A percentile compares a stretch with the other conserved stretches of the same genome.
Conservation (phyloP, 2,113 vertebrate genomes). For the Menura novaehollandiae region DNA sequence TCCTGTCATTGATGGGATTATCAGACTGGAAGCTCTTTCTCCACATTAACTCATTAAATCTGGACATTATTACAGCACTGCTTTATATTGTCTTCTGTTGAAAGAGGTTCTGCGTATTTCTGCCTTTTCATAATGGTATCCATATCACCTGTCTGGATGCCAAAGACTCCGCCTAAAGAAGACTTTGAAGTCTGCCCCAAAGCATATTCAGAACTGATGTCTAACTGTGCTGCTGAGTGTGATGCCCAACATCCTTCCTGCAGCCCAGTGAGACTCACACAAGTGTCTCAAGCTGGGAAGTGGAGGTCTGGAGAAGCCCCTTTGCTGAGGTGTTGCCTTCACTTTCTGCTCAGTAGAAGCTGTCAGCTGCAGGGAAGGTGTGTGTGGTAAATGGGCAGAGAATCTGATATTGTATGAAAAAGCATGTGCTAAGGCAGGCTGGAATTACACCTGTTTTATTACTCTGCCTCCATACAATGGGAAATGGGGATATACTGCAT, state of each 20-base stretch:
- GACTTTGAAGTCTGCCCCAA: background rate
- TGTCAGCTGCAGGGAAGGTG: background rate
- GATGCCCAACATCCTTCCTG: background rate
- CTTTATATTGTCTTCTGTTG: background rate
- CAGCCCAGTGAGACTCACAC: background rate
- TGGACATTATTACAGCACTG: background rate
- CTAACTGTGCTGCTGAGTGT: background rate
- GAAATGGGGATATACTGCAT: background rate
- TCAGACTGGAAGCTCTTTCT: background rate
- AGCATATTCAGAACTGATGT: background rate
- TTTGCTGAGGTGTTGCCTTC: background rate
- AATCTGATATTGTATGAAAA: background rate
- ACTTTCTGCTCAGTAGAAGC: background rate
- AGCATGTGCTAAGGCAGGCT: background rate
- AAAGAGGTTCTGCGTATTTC: background rate
- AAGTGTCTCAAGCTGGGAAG: background rate
- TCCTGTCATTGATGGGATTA: background rate
- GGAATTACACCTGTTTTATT: background rate
- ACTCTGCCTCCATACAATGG: background rate
- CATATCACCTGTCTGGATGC: background rate
- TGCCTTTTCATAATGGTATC: background rate
- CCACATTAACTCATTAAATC: constrained; percentile 3
- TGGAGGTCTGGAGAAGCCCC: background rate
- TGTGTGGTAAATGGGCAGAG: background rate
- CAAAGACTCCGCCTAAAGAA: background rate